phyloP scores from a whole-genome alignment of 2,888 invertebrate genomes.

The Scaeva pyrastri region DNA sequence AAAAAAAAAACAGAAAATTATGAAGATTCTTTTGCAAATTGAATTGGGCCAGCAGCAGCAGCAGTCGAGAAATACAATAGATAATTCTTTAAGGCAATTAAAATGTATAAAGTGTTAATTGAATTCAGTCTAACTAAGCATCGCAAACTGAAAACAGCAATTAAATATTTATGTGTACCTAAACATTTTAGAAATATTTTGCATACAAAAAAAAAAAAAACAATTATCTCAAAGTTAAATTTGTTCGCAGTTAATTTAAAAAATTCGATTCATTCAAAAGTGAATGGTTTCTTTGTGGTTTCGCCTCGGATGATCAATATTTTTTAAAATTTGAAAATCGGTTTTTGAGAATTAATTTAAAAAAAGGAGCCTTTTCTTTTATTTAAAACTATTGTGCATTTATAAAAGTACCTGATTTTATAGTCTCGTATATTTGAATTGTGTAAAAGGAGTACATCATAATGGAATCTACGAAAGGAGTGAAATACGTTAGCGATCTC shows the following conservation, averaged over 20 bases:
- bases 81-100: slow-evolving; percentile 25
- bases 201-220: neutral
- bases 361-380: neutral
- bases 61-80: slow-evolving; percentile 18
- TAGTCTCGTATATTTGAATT: no score
- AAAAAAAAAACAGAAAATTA: slow-evolving; percentile 11
- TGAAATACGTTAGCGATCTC: slow-evolving; percentile 27
- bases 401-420: slow-evolving; percentile 5
- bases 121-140: slow-evolving; percentile 22
- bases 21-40: slow-evolving; percentile 15
- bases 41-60: slow-evolving; percentile 13
- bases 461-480: slow-evolving; percentile 26
- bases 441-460: neutral
- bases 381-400: neutral
- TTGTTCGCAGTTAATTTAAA: neutral
- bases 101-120: slow-evolving; percentile 35
- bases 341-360: neutral
- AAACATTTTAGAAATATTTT: no score
- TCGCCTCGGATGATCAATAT: neutral
- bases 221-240: neutral
- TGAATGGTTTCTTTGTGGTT: neutral
- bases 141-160: slow-evolving; percentile 18
- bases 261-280: neutral
- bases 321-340: neutral
- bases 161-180: no score